phyloP scores from a whole-genome alignment of 2,797 vertebrate species.

The Botia kubotai region DNA sequence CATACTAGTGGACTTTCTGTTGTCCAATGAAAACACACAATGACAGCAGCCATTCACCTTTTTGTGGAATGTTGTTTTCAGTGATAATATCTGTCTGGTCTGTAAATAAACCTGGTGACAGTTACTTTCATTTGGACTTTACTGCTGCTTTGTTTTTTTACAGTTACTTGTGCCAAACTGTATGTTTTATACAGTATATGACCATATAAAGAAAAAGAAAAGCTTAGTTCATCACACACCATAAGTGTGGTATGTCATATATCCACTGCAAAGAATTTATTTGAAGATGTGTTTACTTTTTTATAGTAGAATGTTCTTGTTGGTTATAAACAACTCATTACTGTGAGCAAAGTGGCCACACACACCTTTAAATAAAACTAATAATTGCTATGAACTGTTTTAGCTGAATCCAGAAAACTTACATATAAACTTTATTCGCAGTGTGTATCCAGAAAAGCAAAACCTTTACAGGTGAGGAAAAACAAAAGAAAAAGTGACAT shows the following conservation, averaged over 20 bases:
- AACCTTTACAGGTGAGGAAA: neutral
- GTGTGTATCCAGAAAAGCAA: neutral
- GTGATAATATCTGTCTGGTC: neutral
- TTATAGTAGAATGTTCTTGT: neutral
- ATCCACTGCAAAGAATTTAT: neutral
- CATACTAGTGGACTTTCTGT: neutral
- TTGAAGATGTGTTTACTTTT: neutral
- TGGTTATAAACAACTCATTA: neutral
- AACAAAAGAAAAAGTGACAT: neutral
- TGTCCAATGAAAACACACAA: neutral
- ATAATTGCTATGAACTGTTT: too few relatives aligned
- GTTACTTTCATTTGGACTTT: neutral
- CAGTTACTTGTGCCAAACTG: neutral
- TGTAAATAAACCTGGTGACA: neutral
- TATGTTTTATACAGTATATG: neutral
- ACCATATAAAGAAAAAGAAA: neutral
- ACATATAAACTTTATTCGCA: neutral
- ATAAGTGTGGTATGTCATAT: neutral
- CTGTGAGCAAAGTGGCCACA: too few relatives aligned
- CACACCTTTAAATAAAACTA: neutral
- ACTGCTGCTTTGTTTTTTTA: neutral
- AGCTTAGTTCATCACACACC: neutral
- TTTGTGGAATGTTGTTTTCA: conserved; percentile 20
- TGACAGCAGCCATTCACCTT: neutral
- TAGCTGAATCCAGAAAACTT: neutral